phyloP scores from a whole-genome alignment of 2,113 vertebrate genomes.

The Cephalopterus ornatus region DNA sequence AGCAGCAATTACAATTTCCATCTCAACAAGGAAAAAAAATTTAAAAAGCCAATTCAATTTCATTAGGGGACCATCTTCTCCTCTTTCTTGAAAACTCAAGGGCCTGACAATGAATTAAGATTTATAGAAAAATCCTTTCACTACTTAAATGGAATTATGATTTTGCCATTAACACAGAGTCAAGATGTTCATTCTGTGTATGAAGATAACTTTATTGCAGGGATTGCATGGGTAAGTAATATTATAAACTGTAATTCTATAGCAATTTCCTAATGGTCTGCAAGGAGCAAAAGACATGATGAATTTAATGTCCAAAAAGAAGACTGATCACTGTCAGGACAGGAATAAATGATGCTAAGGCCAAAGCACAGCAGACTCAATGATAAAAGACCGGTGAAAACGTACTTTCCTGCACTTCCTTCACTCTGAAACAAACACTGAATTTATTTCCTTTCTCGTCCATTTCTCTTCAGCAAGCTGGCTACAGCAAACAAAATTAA shows the following conservation, averaged over 20 bases:
- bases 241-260: background rate
- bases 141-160: background rate
- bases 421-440: background rate
- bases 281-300: background rate
- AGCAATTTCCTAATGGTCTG: constrained; percentile 12
- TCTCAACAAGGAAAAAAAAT: background rate
- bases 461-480: background rate
- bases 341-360: background rate
- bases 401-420: background rate
- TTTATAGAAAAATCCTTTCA: constrained; percentile 18
- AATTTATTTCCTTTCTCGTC: constrained; percentile 23
- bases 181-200: background rate
- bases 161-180: constrained; percentile 32
- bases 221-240: background rate
- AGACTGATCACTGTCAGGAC: background rate
- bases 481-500: constrained; percentile 46
- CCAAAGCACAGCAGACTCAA: background rate
- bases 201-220: constrained; percentile 22
- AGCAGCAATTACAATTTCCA: background rate
- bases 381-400: background rate
- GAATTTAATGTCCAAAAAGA: background rate
- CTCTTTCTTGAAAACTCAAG: constrained; percentile 1
- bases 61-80: background rate
- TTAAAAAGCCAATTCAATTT: background rate
- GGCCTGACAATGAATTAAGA: constrained; percentile 12